Evolutionary conservation across 2,888 invertebrate genomes (phyloP).

Genomic region (Aspidiotus rigidus): DNA sequence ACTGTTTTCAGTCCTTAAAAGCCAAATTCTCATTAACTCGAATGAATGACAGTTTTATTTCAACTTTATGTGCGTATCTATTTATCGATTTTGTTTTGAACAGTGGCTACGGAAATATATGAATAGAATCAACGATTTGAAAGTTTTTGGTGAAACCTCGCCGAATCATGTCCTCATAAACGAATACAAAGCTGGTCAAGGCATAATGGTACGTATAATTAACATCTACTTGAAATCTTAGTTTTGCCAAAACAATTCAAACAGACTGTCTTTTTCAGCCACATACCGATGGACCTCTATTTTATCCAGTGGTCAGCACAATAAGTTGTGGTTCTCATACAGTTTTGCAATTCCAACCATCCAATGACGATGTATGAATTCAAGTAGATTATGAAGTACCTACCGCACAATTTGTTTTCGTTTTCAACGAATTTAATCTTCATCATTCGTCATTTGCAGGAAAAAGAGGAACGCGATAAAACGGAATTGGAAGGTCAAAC

Average conservation of each 20-base stretch:
- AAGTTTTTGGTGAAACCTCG: conserved; percentile 56
- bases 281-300: conserved; percentile 90
- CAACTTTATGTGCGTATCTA: too few species aligned
- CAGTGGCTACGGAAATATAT: conserved; percentile 69
- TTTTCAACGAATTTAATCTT: not conserved
- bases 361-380: conserved; percentile 30
- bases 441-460: not conserved
- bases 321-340: conserved; percentile 85
- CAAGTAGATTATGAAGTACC: not conserved
- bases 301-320: conserved; percentile 85
- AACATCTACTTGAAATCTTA: not conserved
- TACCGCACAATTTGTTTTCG: not conserved
- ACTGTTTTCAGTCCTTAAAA: too few species aligned
- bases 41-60: too few species aligned
- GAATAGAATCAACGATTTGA: conserved; percentile 57
- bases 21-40: too few species aligned
- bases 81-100: conserved; percentile 35
- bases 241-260: conserved; percentile 14
- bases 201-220: conserved; percentile 66
- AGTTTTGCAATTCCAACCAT: conserved; percentile 66
- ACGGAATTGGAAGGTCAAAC: conserved; percentile 40
- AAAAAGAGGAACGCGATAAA: too few species aligned
- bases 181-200: conserved; percentile 87
- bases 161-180: conserved; percentile 93
- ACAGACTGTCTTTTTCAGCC: conserved; percentile 49